Percentiles rank a stretch among this genome's conserved stretches.
phyloP scores from a whole-genome alignment of 2,797 vertebrate species.

The Poecile montanus region DNA sequence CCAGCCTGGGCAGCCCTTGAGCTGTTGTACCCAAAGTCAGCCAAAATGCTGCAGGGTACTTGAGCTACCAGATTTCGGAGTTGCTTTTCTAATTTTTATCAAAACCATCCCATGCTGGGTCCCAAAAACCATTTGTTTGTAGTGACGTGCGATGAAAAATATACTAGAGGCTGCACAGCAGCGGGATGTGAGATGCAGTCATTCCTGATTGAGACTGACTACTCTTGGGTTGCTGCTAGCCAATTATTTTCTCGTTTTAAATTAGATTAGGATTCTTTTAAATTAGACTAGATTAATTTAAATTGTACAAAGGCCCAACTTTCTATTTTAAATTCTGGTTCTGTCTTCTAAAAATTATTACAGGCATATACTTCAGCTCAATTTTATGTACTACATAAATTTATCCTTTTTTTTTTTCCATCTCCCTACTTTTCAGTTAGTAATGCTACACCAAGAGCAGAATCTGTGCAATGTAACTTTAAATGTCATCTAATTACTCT shows the following conservation, averaged over 20 bases:
- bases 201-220: neutral
- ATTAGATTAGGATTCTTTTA: neutral
- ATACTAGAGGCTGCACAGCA: neutral
- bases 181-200: neutral
- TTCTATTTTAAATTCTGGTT: conserved; percentile 14
- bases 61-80: neutral
- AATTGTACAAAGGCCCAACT: neutral
- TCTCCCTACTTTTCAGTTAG: neutral
- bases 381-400: neutral
- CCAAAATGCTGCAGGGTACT: neutral
- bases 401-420: neutral
- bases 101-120: neutral
- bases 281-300: neutral
- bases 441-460: neutral
- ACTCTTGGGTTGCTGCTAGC: neutral
- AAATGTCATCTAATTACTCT: neutral
- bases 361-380: neutral
- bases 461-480: neutral
- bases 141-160: neutral
- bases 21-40: neutral
- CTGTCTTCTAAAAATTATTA: neutral
- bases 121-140: neutral
- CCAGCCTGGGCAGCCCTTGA: neutral
- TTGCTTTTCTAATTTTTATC: neutral
- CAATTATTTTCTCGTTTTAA: neutral